Conservation (phyloP, 2,797 vertebrate species). For the Silurus aristotelis region DNA sequence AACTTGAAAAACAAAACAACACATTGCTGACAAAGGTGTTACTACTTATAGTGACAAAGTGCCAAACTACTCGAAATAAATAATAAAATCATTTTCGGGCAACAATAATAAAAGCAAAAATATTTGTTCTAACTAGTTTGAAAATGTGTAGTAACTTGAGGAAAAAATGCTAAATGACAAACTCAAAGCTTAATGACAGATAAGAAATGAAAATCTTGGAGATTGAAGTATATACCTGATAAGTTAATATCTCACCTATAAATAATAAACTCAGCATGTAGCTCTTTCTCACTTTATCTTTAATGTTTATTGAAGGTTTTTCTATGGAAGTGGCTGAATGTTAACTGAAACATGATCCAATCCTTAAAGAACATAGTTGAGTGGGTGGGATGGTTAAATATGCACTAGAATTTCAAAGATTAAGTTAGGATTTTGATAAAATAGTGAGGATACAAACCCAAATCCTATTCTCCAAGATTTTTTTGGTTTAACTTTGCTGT, state of each 20-base stretch:
- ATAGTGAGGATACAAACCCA: slow-evolving; percentile 47
- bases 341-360: slow-evolving; percentile 20
- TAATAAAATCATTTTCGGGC: background rate
- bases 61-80: background rate
- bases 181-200: background rate
- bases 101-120: background rate
- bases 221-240: slow-evolving; percentile 32
- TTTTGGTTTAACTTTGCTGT: background rate
- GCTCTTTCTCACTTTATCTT: slow-evolving; percentile 27
- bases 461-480: background rate
- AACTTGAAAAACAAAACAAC: background rate
- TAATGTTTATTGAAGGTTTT: slow-evolving; percentile 8
- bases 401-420: slow-evolving; percentile 9
- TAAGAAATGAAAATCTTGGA: background rate
- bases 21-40: background rate
- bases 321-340: slow-evolving; percentile 7
- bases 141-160: background rate
- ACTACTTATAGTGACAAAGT: background rate
- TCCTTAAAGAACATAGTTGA: background rate
- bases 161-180: background rate
- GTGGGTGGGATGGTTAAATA: background rate
- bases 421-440: background rate
- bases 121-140: background rate
- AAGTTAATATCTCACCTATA: slow-evolving; percentile 53
- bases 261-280: slow-evolving; percentile 27